Base-by-base conservation (phyloP, 2,113 vertebrate species). In the Sitta europaea region DNA sequence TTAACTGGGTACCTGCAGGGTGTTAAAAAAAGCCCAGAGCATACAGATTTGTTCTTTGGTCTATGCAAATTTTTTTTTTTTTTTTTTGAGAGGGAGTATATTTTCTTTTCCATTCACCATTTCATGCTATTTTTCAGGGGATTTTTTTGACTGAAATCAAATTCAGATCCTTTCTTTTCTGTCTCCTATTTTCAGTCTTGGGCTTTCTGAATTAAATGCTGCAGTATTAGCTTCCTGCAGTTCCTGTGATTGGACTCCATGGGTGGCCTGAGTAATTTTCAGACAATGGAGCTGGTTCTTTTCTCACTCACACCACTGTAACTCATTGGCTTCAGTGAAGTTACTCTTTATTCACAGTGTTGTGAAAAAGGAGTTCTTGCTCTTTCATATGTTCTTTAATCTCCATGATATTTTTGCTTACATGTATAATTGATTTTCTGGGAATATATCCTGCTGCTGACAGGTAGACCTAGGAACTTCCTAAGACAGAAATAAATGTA, bases 361-460 rank as follows among this genome's bases (percentile, higher is more conserved):
- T 85, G 27, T 93, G 67, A 90, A 79, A 86, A 87, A 65, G 90
- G 81, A 86, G 43, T 88, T 82, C 63, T 96, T 92, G 51, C 38
- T 79, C 63, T 96, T 94, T 96, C 87, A 22, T 91, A 11, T 36
- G n/a, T 75, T 85, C 78, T 95, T 91, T 94, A 58, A 82, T 82
- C 66, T 81, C 74, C 6, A 6, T n/a, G 14, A 58, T 91, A 62
- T 88, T 94, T 91, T 89, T 94, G 67, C 90, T 91, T 95, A 82
- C 71, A 79, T 88, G 74, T 93, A 73, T 94, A 93, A 94, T 70
- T 94, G 81, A 94, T 96, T 95, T 94, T 91, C 51, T 87, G 81
- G 66, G 74, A 79, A 43, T 73, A 66, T 50, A 68, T 93, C 42
- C 59, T 94, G 67, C 90, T 70, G 81, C 61, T 87, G 91, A 61